phyloP scores from a whole-genome alignment of 2,888 invertebrate genomes.

The Abrostola tripartita region DNA sequence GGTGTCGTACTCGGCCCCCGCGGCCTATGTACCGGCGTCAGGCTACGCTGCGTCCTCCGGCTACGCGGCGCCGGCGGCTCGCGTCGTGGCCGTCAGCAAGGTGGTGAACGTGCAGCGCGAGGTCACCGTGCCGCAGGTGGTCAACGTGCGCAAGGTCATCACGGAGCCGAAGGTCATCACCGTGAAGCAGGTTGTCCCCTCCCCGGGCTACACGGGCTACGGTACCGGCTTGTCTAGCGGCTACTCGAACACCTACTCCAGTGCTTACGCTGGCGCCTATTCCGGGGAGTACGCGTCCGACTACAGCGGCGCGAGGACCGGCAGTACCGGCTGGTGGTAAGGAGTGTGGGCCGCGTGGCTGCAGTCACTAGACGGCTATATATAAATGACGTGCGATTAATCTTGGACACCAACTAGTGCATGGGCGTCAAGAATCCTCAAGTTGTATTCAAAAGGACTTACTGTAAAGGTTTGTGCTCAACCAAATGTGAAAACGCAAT shows the following conservation, averaged over 20 bases:
- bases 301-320: slow-evolving; percentile 10
- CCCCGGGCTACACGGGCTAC: slow-evolving; percentile 37
- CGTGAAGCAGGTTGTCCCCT: slow-evolving; percentile 47
- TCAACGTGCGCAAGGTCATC: slow-evolving; percentile 51
- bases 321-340: slow-evolving; percentile 29
- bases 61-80: slow-evolving; percentile 31
- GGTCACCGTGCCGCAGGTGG: slow-evolving; percentile 48
- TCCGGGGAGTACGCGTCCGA: slow-evolving; percentile 13
- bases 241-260: slow-evolving; percentile 15
- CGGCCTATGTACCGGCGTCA: slow-evolving; percentile 14
- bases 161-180: slow-evolving; percentile 48
- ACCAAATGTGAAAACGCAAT: no score
- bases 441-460: no score
- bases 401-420: no score
- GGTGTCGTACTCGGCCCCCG: slow-evolving; percentile 4
- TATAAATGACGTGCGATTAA: not conserved
- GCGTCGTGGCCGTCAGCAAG: slow-evolving; percentile 40
- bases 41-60: slow-evolving; percentile 21
- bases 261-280: slow-evolving; percentile 19
- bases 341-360: slow-evolving; percentile 1
- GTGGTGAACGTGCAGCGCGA: slow-evolving; percentile 55
- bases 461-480: no score
- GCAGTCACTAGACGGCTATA: not conserved
- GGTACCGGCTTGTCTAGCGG: not conserved
- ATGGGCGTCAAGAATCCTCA: no score